Percentiles rank a stretch among this genome's conserved stretches.
These are phyloP conservation scores for Machaerirhynchus nigripectus DNA, from an alignment of 2,113 vertebrate genomes.

Conservation along the genomic window DNA sequence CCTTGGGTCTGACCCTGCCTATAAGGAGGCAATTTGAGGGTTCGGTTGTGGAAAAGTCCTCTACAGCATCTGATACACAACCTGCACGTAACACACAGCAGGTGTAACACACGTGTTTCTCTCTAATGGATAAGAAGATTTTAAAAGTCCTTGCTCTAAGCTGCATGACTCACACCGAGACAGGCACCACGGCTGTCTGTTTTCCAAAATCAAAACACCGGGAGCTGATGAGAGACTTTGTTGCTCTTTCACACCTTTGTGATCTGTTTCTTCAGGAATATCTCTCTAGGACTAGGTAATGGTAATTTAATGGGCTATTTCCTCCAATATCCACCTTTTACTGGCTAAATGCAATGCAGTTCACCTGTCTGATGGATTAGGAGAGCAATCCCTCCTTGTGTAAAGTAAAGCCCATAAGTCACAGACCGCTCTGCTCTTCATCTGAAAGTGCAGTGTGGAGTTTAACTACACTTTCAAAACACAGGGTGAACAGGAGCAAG, in stretches of 20 bases:
- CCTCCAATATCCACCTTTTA: background rate
- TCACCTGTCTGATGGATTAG: slow-evolving; percentile 1
- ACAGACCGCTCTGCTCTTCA: background rate
- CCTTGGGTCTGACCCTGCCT: background rate
- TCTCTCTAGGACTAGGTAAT: background rate
- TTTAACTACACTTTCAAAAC: background rate
- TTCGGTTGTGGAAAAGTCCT: background rate
- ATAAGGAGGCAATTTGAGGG: background rate
- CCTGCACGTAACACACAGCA: accelerated
- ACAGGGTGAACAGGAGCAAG: background rate
- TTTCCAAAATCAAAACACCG: background rate
- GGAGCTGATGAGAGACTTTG: background rate
- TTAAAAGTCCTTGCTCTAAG: background rate
- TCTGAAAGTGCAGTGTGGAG: background rate
- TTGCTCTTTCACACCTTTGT: background rate
- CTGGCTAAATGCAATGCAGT: background rate
- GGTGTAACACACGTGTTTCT: background rate
- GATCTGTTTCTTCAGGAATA: background rate
- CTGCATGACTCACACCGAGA: background rate
- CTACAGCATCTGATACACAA: background rate
- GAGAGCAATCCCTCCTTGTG: background rate
- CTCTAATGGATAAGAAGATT: background rate
- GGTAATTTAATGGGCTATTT: background rate
- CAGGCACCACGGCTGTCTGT: accelerated
- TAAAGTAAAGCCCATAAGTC: background rate